Conservation (phyloP, 2,113 vertebrate genomes). For the Heterocephalus glaber region DNA sequence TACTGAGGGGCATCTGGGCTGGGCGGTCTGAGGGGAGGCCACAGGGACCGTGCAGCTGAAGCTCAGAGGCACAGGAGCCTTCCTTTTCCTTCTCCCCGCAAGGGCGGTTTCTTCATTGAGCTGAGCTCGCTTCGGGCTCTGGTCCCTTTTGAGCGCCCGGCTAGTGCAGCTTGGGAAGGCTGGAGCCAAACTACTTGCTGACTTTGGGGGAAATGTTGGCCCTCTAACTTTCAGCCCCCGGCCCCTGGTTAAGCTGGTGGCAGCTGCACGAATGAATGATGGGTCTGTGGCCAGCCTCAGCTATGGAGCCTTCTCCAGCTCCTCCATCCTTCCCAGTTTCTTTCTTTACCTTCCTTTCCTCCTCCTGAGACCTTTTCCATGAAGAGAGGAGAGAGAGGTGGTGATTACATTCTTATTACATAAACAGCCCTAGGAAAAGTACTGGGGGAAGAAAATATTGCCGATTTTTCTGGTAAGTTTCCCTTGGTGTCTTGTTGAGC, state of each 20-base stretch:
- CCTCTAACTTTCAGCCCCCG: not conserved
- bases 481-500: slow-evolving; percentile 18
- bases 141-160: slow-evolving; percentile 45
- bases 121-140: slow-evolving; percentile 50
- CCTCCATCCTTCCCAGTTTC: not conserved
- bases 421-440: slow-evolving; percentile 30
- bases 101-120: not conserved
- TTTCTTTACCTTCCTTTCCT: not conserved
- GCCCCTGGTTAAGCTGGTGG: not conserved
- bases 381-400: not conserved
- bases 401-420: not conserved
- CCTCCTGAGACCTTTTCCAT: not conserved
- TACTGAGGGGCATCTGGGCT: not conserved
- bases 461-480: not conserved
- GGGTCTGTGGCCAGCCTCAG: not conserved
- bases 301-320: not conserved
- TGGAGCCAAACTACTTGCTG: not conserved
- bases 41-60: not conserved
- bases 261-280: not conserved
- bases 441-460: not conserved
- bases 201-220: not conserved
- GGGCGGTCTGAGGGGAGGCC: not conserved
- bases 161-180: not conserved
- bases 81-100: slow-evolving; percentile 54
- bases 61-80: not conserved